Conservation (phyloP, 30 jellyfish, hydroid and myxozoan species). For the Aurelia coerulea region DNA sequence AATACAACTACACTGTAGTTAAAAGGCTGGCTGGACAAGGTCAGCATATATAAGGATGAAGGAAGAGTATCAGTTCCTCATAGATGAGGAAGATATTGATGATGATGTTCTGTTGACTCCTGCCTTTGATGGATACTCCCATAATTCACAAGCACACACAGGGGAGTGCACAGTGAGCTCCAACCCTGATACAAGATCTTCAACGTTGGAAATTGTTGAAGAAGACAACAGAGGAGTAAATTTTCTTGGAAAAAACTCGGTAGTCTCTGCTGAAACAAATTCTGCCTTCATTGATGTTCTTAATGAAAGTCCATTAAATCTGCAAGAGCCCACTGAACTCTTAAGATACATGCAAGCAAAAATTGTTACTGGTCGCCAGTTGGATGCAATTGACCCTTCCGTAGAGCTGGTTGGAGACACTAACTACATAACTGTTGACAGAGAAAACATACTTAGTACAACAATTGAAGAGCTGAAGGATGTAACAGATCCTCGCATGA, state of each 20-base stretch:
- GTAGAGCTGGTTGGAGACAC: slow-evolving; percentile 44
- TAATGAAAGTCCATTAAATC: neutral
- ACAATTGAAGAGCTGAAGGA: slow-evolving; percentile 46
- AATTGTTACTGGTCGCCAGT: slow-evolving; percentile 41
- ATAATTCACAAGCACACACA: neutral
- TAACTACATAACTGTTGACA: slow-evolving; percentile 48
- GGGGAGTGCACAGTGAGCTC: slow-evolving; percentile 10
- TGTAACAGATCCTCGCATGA: slow-evolving; percentile 29
- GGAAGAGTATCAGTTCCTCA: slow-evolving; percentile 14
- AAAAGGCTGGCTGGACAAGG: slow-evolving; percentile 39
- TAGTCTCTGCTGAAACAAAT: neutral
- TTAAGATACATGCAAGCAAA: slow-evolving; percentile 36
- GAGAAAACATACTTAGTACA: slow-evolving; percentile 22
- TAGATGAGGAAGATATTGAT: slow-evolving; percentile 26
- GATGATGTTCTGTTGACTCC: slow-evolving; percentile 2
- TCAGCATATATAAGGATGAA: slow-evolving; percentile 23
- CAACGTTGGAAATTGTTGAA: no score
- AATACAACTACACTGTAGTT: slow-evolving; percentile 20
- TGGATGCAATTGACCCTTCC: slow-evolving; percentile 22
- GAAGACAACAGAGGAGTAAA: no score
- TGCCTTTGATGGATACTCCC: neutral
- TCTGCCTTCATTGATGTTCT: neutral
- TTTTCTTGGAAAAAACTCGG: no score
- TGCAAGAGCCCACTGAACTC: slow-evolving; percentile 35
- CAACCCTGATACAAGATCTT: neutral